Base-by-base conservation (phyloP, 2,888 invertebrate genomes). In the Tachystola acroxantha region DNA sequence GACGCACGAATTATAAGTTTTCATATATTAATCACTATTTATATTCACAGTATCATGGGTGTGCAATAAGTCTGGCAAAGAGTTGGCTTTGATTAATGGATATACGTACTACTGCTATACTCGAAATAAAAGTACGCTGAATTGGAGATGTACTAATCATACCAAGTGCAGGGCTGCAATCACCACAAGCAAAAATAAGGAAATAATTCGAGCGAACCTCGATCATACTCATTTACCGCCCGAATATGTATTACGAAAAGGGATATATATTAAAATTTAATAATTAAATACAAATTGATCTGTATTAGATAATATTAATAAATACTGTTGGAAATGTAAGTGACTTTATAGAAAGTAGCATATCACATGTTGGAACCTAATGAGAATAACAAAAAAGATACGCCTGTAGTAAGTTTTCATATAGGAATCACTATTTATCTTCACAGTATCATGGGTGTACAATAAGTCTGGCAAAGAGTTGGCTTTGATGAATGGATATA, bases 61-160 rank as follows among this genome's bases (percentile, higher is more conserved):
- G 10, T 41, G 31, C 9, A 68, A 57, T 10, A 24, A 6, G 2
- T 32, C 35, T 7, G 65, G 67, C 0, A 67, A 57, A 16, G 39
- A 39, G 16, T 19, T 65, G 16, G 59, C 59, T 0, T 33, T 74
- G 1, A 32, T 64, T 1, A 36, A 64, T 4, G 59, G 64, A 0
- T 70, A 45, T 38, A 60, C 64, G 0, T 75, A 57, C 44, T 64
- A 64, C 39, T 42, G 37, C 10, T 39, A 46, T 7, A n/a, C n/a
- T 2, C 24, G 14, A 2, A 10, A 3, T 2, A 14, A 7, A 4
- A 45, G 13, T 10, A 57, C 50, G 0, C 41, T 42, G 1, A 55
- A 50, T 5, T 64, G 64, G 62, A 32, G 48, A 1, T 62, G 62
- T 31, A 40, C 48, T 3, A 37, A 28, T 7, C 34, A 34, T n/a